Conservation (phyloP, 2,888 invertebrate species). For the Monoplex corrugatus region DNA sequence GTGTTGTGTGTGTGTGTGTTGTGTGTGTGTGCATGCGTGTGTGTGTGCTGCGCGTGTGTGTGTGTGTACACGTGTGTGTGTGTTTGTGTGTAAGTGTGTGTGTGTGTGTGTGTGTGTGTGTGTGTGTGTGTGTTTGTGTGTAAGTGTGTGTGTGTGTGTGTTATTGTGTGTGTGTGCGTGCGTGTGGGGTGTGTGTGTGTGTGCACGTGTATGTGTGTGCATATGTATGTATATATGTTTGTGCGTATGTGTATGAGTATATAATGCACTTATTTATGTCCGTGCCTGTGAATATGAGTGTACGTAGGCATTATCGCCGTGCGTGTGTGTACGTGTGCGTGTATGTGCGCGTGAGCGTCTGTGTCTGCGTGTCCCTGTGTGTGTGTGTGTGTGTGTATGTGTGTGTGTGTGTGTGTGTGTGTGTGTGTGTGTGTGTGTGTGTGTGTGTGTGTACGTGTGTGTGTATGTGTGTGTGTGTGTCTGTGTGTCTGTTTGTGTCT, state of each 20-base stretch:
- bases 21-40: background rate
- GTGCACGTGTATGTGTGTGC: background rate
- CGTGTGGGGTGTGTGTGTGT: background rate
- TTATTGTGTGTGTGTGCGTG: background rate
- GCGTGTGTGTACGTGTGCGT: background rate
- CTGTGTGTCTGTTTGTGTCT: background rate
- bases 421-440: background rate
- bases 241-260: background rate
- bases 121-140: background rate
- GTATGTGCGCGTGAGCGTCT: background rate
- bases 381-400: conserved; percentile 1
- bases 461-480: too few species aligned
- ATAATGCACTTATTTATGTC: too few species aligned
- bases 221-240: too few species aligned
- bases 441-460: background rate
- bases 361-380: background rate
- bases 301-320: background rate
- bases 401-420: conserved; percentile 10
- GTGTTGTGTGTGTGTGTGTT: too few species aligned
- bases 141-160: background rate
- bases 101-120: too few species aligned
- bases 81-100: background rate
- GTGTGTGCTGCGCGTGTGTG: too few species aligned
- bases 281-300: too few species aligned
- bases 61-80: background rate